Conservation (phyloP, 2,797 vertebrate species). For the Acanthurus tractus region DNA sequence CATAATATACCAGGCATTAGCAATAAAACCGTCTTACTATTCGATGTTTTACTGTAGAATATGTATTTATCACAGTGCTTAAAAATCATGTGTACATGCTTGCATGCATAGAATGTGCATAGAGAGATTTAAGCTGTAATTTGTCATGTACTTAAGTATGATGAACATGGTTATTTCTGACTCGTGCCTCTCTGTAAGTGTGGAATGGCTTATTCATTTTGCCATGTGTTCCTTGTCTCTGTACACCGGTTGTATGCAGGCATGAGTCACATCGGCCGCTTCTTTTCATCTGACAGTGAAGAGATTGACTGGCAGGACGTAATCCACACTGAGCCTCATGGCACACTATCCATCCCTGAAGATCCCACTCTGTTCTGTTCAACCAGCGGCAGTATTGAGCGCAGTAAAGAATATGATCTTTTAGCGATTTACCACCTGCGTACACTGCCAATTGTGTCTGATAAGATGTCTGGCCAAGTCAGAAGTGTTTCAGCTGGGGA, state of each 20-base stretch:
- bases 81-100: not conserved
- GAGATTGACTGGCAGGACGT: slow-evolving; percentile 26
- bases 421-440: slow-evolving; percentile 34
- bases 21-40: slow-evolving; percentile 8
- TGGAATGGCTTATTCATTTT: slow-evolving; percentile 22
- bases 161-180: slow-evolving; percentile 1
- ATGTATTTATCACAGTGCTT: not conserved
- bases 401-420: slow-evolving; percentile 26
- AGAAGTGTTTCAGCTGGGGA: slow-evolving; percentile 10
- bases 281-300: slow-evolving; percentile 45
- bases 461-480: no score
- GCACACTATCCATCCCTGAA: slow-evolving; percentile 28
- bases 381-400: slow-evolving; percentile 31
- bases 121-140: not conserved
- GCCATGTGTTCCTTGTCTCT: slow-evolving; percentile 35
- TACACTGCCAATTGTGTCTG: not conserved
- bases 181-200: not conserved
- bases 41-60: slow-evolving; percentile 18
- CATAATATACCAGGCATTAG: not conserved
- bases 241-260: slow-evolving; percentile 9
- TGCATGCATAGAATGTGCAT: no score
- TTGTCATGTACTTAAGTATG: not conserved
- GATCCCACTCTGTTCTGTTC: slow-evolving; percentile 32
- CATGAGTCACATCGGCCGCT: slow-evolving; percentile 38
- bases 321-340: slow-evolving; percentile 34